Evolutionary conservation across 1,140 invertebrate species (phyloP).

Genomic region (Aradophagus sp.): DNA sequence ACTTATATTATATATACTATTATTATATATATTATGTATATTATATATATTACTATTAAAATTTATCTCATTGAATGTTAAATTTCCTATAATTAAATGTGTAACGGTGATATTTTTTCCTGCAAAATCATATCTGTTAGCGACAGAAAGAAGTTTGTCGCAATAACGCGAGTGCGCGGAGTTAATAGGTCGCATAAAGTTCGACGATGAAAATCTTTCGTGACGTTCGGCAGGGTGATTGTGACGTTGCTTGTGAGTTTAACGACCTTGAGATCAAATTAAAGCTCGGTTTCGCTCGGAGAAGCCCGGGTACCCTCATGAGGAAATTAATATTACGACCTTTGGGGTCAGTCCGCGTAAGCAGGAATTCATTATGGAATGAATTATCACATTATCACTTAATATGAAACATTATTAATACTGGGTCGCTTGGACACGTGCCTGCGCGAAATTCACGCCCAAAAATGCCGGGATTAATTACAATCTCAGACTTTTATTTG

Average conservation of each 20-base stretch:
- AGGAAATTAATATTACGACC: slow-evolving; percentile 56
- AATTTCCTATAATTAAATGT: no score
- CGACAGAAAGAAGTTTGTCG: no score
- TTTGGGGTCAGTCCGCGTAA: slow-evolving; percentile 53
- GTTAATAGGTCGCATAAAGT: no score
- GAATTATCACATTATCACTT: slow-evolving; percentile 55
- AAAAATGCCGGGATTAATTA: slow-evolving; percentile 36
- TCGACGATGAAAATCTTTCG: slow-evolving; percentile 50
- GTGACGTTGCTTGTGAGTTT: slow-evolving; percentile 52
- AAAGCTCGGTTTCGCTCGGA: slow-evolving; percentile 58
- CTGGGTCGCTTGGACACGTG: slow-evolving; percentile 34
- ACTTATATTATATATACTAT: no score
- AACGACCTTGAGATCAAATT: slow-evolving; percentile 61
- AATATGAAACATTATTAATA: slow-evolving; percentile 49
- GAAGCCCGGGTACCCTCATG: slow-evolving; percentile 29
- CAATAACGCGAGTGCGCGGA: no score
- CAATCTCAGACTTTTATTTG: slow-evolving; percentile 12
- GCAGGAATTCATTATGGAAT: slow-evolving; percentile 55
- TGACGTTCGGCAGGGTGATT: slow-evolving; percentile 38
- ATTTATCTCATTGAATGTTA: no score
- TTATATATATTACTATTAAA: no score
- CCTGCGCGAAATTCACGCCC: slow-evolving; percentile 26
- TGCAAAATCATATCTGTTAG: no score
- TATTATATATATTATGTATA: no score
- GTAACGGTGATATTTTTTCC: no score